phyloP scores from a whole-genome alignment of 2,113 vertebrate species.

The Carettochelys insculpta region DNA sequence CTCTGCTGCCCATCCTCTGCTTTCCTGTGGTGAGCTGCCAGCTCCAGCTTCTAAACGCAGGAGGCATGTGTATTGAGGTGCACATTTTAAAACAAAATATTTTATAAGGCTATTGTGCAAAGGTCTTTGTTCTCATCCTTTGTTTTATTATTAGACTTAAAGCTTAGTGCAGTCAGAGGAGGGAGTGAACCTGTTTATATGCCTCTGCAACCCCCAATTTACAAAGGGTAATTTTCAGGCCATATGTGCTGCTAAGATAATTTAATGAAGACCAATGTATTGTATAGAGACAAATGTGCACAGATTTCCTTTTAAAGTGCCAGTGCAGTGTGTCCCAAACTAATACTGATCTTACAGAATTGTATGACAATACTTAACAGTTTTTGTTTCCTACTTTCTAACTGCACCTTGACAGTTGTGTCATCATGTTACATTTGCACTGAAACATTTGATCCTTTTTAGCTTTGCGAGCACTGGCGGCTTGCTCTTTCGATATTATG shows the following conservation, averaged over 20 bases:
- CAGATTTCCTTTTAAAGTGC: conserved; percentile 65
- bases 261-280: conserved; percentile 70
- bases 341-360: conserved; percentile 57
- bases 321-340: conserved; percentile 66
- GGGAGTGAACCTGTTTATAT: conserved; percentile 63
- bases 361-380: conserved; percentile 54
- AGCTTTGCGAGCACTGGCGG: conserved; percentile 84
- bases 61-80: conserved; percentile 65
- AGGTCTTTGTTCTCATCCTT: conserved; percentile 60
- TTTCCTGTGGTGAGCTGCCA: conserved; percentile 66
- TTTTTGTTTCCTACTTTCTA: conserved; percentile 62
- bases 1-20: conserved; percentile 21
- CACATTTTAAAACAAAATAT: conserved; percentile 60
- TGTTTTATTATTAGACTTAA: conserved; percentile 58
- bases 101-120: conserved; percentile 56
- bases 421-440: conserved; percentile 80
- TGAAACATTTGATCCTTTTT: conserved; percentile 74
- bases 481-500: conserved; percentile 81
- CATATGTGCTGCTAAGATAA: conserved; percentile 57
- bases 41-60: conserved; percentile 65
- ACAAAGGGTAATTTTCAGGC: conserved; percentile 62
- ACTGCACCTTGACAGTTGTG: conserved; percentile 72
- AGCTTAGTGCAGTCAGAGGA: conserved; percentile 63
- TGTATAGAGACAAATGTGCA: conserved; percentile 66
- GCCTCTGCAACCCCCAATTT: conserved; percentile 25